phyloP scores from a whole-genome alignment of 2,797 vertebrate genomes.

The Phalanger gymnotis region DNA sequence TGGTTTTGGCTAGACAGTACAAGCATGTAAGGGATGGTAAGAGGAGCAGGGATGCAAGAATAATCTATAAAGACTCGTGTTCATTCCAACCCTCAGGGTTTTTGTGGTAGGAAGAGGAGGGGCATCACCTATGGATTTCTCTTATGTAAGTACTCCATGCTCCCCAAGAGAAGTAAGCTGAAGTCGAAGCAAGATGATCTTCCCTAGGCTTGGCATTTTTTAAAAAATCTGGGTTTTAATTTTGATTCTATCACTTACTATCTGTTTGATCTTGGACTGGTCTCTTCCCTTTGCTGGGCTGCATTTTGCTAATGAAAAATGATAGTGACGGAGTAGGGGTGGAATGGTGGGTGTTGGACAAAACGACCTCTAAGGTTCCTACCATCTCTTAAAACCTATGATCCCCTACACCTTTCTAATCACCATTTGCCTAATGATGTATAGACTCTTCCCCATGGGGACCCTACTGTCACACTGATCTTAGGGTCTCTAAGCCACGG shows the following conservation, averaged over 20 bases:
- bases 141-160: neutral
- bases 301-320: neutral
- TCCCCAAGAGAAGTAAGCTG: neutral
- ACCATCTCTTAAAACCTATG: neutral
- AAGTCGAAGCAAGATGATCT: neutral
- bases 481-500: neutral
- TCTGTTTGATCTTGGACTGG: neutral
- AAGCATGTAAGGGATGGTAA: neutral
- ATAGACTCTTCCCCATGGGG: neutral
- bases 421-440: neutral
- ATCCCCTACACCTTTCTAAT: neutral
- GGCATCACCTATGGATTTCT: neutral
- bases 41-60: neutral
- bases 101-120: neutral
- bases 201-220: neutral
- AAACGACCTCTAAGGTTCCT: neutral
- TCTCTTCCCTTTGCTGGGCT: neutral
- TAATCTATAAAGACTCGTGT: slow-evolving; percentile 20
- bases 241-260: neutral
- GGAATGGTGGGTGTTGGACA: neutral
- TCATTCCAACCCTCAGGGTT: neutral
- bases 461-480: neutral
- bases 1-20: neutral
- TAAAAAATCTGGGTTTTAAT: neutral
- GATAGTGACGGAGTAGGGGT: neutral